A percentile compares a stretch with the other conserved stretches of the same genome.
These are phyloP conservation scores for Eueremaeus valkanovi DNA, from an alignment of 2,888 invertebrate species.

Conservation along the genomic window DNA sequence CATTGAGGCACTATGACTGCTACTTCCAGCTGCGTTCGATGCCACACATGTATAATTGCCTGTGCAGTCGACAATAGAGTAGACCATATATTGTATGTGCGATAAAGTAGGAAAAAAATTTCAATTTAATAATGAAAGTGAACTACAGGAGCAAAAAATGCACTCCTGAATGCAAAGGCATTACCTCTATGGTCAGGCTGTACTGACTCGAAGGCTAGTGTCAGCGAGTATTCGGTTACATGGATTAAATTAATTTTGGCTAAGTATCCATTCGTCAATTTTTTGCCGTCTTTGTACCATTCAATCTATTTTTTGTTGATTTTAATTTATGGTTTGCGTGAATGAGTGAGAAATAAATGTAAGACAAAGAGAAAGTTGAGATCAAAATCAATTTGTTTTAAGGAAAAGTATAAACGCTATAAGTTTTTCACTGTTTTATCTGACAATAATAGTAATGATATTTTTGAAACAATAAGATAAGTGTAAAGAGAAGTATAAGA, in stretches of 20 bases:
- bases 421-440: background rate
- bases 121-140: background rate
- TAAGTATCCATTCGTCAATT: conserved; percentile 36
- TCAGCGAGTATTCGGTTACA: conserved; percentile 50
- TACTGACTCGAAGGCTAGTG: conserved; percentile 51
- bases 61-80: background rate
- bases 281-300: conserved; percentile 52
- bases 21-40: conserved; percentile 50
- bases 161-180: background rate
- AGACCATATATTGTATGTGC: background rate
- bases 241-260: conserved; percentile 43
- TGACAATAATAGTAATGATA: conserved; percentile 24
- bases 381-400: conserved; percentile 23
- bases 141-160: too few relatives aligned
- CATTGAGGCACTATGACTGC: conserved; percentile 50
- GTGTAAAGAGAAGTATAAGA: background rate
- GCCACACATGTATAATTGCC: conserved; percentile 51
- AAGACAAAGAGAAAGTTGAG: background rate
- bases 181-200: conserved; percentile 49
- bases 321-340: background rate
- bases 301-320: conserved; percentile 48
- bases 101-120: background rate
- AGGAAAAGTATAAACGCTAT: conserved; percentile 1
- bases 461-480: conserved; percentile 5
- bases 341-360: background rate